Percentiles rank a stretch among this genome's conserved stretches.
These are phyloP conservation scores for Anarhynchus alexandrinus DNA, from an alignment of 2,113 vertebrate genomes.

Conservation along the genomic window DNA sequence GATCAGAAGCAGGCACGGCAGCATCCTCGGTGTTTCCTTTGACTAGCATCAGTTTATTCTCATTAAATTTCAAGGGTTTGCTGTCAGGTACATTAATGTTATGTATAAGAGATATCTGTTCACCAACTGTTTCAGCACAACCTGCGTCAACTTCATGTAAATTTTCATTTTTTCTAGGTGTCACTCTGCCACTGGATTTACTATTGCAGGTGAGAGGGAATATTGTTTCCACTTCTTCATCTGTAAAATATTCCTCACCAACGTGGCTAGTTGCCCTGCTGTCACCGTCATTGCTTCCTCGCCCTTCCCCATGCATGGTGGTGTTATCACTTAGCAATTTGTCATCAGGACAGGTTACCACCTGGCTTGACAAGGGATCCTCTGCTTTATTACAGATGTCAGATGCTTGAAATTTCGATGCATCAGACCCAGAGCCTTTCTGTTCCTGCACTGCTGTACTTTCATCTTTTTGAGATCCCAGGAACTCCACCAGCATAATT, in stretches of 20 bases:
- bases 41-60: not conserved
- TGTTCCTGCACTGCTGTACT: not conserved
- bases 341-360: not conserved
- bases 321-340: not conserved
- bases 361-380: not conserved
- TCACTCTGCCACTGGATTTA: not conserved
- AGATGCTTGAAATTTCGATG: not conserved
- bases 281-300: not conserved
- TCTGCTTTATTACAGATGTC: not conserved
- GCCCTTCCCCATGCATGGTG: not conserved
- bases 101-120: not conserved
- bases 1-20: not conserved
- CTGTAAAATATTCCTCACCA: not conserved
- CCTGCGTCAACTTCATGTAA: not conserved
- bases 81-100: not conserved
- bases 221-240: not conserved
- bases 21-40: not conserved
- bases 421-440: not conserved
- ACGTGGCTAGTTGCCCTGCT: not conserved
- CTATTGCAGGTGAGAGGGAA: not conserved
- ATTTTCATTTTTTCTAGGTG: not conserved
- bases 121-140: not conserved
- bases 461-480: constrained; percentile 11
- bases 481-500: constrained; percentile 27
- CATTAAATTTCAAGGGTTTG: not conserved